Conservation (phyloP, 2,888 invertebrate species). For the Lydus trimaculatus region DNA sequence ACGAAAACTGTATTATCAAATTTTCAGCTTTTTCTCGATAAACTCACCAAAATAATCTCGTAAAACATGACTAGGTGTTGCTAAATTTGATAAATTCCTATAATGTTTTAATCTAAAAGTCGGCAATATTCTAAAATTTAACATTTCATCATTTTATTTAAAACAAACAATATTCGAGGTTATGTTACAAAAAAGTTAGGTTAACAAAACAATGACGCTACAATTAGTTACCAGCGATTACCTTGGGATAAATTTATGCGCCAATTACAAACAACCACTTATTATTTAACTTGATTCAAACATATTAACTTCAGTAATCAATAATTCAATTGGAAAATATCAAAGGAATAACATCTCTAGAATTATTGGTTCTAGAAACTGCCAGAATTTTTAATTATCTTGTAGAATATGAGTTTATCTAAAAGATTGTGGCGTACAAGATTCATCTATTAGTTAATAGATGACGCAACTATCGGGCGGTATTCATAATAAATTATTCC, state of each 20-base stretch:
- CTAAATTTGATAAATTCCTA: background rate
- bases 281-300: too few relatives aligned
- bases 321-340: too few relatives aligned
- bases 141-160: background rate
- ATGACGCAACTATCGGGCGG: background rate
- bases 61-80: slow-evolving; percentile 12
- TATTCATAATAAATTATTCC: background rate
- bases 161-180: background rate
- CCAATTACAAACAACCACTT: too few relatives aligned
- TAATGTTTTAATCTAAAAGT: background rate
- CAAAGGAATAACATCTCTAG: too few relatives aligned
- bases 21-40: background rate
- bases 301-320: too few relatives aligned
- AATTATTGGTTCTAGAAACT: too few relatives aligned
- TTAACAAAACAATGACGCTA: too few relatives aligned
- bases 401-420: too few relatives aligned
- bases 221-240: too few relatives aligned
- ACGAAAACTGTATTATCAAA: background rate
- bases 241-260: too few relatives aligned
- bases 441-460: background rate
- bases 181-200: background rate
- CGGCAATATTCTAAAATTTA: background rate
- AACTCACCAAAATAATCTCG: slow-evolving; percentile 23
- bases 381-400: too few relatives aligned
- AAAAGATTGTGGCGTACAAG: too few relatives aligned